phyloP scores from a whole-genome alignment of 1,140 invertebrate genomes.

The Tetragonula clypearis region DNA sequence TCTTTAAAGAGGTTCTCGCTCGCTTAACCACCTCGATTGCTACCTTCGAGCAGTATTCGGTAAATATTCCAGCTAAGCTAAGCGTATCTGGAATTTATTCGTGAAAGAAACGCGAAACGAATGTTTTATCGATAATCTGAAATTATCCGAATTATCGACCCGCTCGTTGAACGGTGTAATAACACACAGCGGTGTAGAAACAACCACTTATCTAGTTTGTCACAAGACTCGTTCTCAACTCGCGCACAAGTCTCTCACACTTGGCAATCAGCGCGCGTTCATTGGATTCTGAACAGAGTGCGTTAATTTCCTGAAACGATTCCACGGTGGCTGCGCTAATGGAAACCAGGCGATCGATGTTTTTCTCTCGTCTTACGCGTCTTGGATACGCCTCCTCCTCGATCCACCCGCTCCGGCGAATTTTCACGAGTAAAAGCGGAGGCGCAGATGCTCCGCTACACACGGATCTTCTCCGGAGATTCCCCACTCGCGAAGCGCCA shows the following conservation, averaged over 20 bases:
- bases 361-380: neutral
- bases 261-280: neutral
- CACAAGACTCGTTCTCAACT: neutral
- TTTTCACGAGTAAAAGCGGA: neutral
- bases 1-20: neutral
- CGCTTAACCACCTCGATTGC: too few relatives aligned
- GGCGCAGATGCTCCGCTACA: conserved; percentile 20
- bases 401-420: neutral
- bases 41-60: too few relatives aligned
- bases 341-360: neutral
- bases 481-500: conserved; percentile 29
- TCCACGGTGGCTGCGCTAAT: neutral
- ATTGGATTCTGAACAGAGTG: neutral
- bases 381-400: too few relatives aligned
- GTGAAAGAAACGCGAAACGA: neutral
- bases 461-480: conserved; percentile 26
- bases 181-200: neutral
- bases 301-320: neutral
- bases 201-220: neutral
- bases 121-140: neutral
- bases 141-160: neutral
- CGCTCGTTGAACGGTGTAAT: neutral
- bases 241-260: neutral
- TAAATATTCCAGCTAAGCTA: too few relatives aligned
- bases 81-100: too few relatives aligned